phyloP scores from a whole-genome alignment of 1,140 invertebrate species.

The Orius insidiosus region DNA sequence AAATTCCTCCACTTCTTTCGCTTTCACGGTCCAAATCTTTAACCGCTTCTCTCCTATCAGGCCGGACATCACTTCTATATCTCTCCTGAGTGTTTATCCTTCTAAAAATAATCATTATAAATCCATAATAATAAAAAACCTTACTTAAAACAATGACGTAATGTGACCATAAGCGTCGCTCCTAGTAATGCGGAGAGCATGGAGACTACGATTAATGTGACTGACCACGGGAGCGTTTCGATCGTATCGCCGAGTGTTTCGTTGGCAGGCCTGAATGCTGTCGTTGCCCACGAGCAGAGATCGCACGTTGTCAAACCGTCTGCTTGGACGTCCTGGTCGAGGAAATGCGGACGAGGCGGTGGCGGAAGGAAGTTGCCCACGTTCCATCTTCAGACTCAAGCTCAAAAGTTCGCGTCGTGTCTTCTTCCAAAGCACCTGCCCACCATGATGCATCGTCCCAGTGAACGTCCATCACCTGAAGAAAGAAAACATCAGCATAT shows the following conservation, averaged over 20 bases:
- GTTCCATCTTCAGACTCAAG: constrained; percentile 40
- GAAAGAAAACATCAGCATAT: too few species aligned
- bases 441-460: constrained; percentile 34
- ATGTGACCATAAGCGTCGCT: constrained; percentile 34
- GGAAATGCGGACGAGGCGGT: constrained; percentile 42
- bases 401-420: constrained; percentile 35
- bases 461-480: constrained; percentile 11
- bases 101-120: too few species aligned
- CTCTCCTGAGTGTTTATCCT: constrained; percentile 4
- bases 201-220: constrained; percentile 34
- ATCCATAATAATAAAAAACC: constrained; percentile 9
- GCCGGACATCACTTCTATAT: constrained; percentile 7
- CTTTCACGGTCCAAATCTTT: background rate
- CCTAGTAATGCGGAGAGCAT: constrained; percentile 33
- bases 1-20: constrained; percentile 28
- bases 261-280: constrained; percentile 26
- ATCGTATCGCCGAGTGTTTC: background rate
- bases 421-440: constrained; percentile 37
- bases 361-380: constrained; percentile 45
- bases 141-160: constrained; percentile 33
- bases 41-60: background rate
- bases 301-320: constrained; percentile 54
- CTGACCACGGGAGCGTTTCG: constrained; percentile 28
- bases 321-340: constrained; percentile 32
- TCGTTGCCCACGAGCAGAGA: constrained; percentile 45